These are phyloP conservation scores for Allacma fusca DNA, from an alignment of 2,888 invertebrate genomes.

Conservation along the genomic window DNA sequence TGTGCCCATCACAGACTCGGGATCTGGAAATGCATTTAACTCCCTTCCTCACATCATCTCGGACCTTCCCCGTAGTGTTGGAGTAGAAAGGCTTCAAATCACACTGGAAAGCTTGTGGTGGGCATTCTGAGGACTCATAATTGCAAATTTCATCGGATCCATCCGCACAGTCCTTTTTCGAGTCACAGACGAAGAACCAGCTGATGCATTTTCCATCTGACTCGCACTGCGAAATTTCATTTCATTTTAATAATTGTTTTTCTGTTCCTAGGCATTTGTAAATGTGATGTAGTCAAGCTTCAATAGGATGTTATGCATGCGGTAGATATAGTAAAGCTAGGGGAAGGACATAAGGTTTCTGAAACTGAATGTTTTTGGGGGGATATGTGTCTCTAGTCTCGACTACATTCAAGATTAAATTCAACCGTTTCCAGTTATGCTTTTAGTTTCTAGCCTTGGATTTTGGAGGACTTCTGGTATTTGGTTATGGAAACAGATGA, in stretches of 20 bases:
- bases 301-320: too few species aligned
- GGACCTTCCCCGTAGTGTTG: conserved; percentile 15
- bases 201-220: conserved; percentile 86
- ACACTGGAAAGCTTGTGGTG: conserved; percentile 65
- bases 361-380: too few species aligned
- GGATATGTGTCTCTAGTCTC: too few species aligned
- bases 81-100: conserved; percentile 21
- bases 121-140: conserved; percentile 69
- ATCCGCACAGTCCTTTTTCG: conserved; percentile 80
- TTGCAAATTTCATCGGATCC: conserved; percentile 86
- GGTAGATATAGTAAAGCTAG: too few species aligned
- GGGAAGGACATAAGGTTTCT: too few species aligned
- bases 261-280: too few species aligned
- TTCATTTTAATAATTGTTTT: not conserved
- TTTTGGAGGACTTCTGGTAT: too few species aligned
- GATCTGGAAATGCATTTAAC: conserved; percentile 77
- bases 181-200: conserved; percentile 93
- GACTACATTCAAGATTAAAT: too few species aligned
- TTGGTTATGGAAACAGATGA: too few species aligned
- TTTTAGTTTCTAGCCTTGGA: too few species aligned
- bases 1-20: conserved; percentile 80
- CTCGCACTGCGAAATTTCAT: conserved; percentile 73
- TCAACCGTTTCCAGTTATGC: too few species aligned
- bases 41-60: conserved; percentile 15
- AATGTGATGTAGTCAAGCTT: too few species aligned